Conservation (phyloP, 2,113 vertebrate species). For the Spizaetus ornatus region DNA sequence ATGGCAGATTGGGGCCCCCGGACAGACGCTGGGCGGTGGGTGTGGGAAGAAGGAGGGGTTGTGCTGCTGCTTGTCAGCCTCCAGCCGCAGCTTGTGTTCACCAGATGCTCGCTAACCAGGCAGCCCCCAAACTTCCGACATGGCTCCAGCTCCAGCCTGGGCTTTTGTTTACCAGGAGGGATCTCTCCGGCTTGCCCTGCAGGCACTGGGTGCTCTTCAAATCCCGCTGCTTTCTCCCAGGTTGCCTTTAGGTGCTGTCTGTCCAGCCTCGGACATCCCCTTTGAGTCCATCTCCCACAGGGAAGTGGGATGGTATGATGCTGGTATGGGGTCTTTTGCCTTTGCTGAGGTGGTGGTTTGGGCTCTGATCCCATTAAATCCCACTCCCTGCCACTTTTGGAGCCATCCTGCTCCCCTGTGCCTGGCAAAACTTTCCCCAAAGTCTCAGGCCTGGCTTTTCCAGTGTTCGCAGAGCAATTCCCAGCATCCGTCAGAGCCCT, state of each 20-base stretch:
- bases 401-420: neutral
- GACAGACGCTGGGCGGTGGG: neutral
- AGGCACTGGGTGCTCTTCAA: neutral
- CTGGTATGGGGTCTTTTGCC: neutral
- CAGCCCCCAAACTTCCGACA: neutral
- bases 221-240: neutral
- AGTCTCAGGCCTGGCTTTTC: neutral
- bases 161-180: neutral
- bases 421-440: neutral
- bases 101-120: constrained; percentile 22
- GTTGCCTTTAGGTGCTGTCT: neutral
- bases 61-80: constrained; percentile 27
- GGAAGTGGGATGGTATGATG: neutral
- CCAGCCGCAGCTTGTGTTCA: constrained; percentile 16
- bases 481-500: constrained; percentile 13
- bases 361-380: neutral
- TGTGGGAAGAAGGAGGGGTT: constrained; percentile 20
- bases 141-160: neutral
- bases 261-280: neutral
- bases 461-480: neutral
- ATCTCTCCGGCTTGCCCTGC: neutral
- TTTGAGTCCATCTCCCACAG: fast-evolving
- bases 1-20: neutral
- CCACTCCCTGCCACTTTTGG: neutral
- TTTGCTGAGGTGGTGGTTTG: neutral